Evolutionary conservation across 1,140 invertebrate species (phyloP).

Genomic region (Nasonia vitripennis): DNA sequence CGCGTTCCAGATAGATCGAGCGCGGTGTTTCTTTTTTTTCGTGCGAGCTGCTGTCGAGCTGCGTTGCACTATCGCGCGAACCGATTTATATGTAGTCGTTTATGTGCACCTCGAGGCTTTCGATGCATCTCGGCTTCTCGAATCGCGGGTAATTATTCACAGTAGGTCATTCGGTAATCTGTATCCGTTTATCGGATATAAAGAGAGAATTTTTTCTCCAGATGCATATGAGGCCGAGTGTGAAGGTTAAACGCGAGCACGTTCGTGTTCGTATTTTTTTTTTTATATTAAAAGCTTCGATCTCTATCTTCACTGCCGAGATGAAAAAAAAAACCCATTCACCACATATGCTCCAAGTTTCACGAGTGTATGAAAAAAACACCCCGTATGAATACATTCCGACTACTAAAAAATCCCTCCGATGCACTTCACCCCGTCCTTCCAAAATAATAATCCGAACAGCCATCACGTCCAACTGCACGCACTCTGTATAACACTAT

Average conservation of each 20-base stretch:
- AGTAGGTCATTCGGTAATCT: not conserved
- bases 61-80: slow-evolving; percentile 1
- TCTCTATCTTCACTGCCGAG: not conserved
- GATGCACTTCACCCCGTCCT: not conserved
- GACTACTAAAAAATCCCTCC: not conserved
- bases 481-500: not conserved
- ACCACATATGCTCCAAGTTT: not conserved
- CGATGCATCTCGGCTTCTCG: not conserved
- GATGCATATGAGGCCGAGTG: not conserved
- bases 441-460: not conserved
- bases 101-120: not conserved
- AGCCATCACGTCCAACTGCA: not conserved
- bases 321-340: too few species aligned
- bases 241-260: not conserved
- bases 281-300: not conserved
- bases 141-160: not conserved
- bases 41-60: not conserved
- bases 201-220: not conserved
- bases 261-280: not conserved
- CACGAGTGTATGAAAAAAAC: not conserved
- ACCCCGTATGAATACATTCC: not conserved
- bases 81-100: slow-evolving; percentile 8
- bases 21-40: not conserved
- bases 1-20: not conserved
- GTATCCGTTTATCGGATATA: slow-evolving; percentile 1